phyloP scores from a whole-genome alignment of 2,888 invertebrate genomes.

The Zhengitettix transpicula region DNA sequence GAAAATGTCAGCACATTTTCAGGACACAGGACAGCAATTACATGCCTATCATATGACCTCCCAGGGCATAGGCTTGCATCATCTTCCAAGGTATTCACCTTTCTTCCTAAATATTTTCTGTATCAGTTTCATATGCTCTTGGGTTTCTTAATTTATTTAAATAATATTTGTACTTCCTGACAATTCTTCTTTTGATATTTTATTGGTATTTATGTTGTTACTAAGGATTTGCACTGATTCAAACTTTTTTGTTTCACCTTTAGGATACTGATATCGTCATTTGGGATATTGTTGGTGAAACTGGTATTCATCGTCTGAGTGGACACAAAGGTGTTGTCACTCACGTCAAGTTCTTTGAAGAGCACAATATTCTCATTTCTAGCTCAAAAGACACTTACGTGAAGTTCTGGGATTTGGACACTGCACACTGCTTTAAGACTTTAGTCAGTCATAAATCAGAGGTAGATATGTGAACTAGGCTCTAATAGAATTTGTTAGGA shows the following conservation, averaged over 20 bases:
- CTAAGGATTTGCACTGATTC: not conserved
- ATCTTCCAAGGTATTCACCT: constrained; percentile 58
- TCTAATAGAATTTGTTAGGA: not conserved
- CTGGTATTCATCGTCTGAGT: constrained; percentile 71
- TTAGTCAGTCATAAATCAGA: constrained; percentile 76
- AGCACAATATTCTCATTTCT: constrained; percentile 53
- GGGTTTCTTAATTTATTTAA: not conserved
- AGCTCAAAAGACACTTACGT: constrained; percentile 87
- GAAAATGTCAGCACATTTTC: constrained; percentile 56
- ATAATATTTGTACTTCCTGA: not conserved
- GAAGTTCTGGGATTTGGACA: constrained; percentile 94
- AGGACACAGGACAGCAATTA: constrained; percentile 75
- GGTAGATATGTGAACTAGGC: constrained; percentile 26
- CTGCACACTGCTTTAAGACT: constrained; percentile 90
- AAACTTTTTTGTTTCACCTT: constrained; percentile 13
- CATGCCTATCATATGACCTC: constrained; percentile 65
- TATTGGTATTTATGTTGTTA: not conserved
- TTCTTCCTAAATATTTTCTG: too few species aligned
- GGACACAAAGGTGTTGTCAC: constrained; percentile 88
- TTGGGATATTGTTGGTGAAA: constrained; percentile 87
- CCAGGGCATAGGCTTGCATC: constrained; percentile 74
- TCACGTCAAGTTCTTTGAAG: constrained; percentile 54
- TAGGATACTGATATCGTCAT: constrained; percentile 87
- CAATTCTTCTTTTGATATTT: not conserved
- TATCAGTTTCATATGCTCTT: not conserved